Percentiles rank a stretch among this genome's conserved stretches.
These are phyloP conservation scores for Artemia sinica DNA, from an alignment of 2,888 invertebrate species.

Conservation along the genomic window DNA sequence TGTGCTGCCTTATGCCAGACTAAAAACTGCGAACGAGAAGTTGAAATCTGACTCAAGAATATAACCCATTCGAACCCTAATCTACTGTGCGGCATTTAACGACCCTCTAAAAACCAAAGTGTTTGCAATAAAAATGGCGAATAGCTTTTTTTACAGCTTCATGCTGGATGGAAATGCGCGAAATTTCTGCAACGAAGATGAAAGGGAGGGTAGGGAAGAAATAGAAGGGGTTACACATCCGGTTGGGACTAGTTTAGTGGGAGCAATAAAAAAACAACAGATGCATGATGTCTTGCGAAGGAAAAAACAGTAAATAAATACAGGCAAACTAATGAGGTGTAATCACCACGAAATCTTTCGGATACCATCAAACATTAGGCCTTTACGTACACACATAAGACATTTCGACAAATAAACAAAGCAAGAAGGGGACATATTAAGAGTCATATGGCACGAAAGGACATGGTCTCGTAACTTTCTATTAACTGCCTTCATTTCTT, in stretches of 20 bases:
- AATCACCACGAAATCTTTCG: no score
- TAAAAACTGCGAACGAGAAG: slow-evolving; percentile 3
- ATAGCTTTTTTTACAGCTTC: slow-evolving; percentile 8
- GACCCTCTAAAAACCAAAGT: slow-evolving; percentile 13
- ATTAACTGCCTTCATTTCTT: no score
- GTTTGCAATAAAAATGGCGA: slow-evolving; percentile 14
- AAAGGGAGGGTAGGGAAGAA: slow-evolving; percentile 11
- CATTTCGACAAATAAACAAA: no score
- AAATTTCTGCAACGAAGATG: slow-evolving; percentile 6
- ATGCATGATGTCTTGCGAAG: neutral
- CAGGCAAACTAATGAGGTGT: no score
- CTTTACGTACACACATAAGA: no score
- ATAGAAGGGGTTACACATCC: slow-evolving; percentile 7
- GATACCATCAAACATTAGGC: no score
- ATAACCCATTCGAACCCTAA: slow-evolving; percentile 7
- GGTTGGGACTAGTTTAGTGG: neutral
- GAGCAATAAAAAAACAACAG: slow-evolving; percentile 2
- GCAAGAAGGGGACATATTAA: no score
- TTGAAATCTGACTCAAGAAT: slow-evolving; percentile 10
- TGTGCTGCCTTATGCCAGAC: neutral
- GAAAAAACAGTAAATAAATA: no score
- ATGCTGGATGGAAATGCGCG: slow-evolving; percentile 3
- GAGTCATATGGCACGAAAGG: no score
- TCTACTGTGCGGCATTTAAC: slow-evolving; percentile 13
- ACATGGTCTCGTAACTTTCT: no score